Evolutionary conservation across 2,888 invertebrate genomes (phyloP).

Genomic region (Abrostola triplasia): DNA sequence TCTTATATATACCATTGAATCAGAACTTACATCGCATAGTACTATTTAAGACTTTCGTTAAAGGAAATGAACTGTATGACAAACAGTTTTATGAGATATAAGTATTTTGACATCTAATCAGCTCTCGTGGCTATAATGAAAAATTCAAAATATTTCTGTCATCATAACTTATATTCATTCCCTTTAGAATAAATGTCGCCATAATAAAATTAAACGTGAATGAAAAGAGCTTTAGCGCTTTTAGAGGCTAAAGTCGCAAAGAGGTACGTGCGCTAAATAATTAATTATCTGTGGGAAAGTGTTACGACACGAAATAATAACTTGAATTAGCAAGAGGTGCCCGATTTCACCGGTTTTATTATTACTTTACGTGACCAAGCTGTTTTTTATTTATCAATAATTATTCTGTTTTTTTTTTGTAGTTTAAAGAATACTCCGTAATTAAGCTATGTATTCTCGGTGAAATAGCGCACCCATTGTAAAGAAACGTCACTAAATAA

Average conservation of each 20-base stretch:
- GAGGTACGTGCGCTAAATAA: constrained; percentile 52
- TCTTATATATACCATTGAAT: not conserved
- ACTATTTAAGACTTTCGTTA: constrained; percentile 41
- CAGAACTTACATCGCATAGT: constrained; percentile 23
- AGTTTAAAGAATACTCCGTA: not conserved
- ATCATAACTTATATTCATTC: constrained; percentile 25
- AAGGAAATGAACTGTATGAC: constrained; percentile 40
- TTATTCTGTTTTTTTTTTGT: not conserved
- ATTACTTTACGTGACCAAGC: not conserved
- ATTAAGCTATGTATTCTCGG: constrained; percentile 10
- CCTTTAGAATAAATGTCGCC: constrained; percentile 29
- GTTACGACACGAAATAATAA: constrained; percentile 58
- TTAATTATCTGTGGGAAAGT: constrained; percentile 54
- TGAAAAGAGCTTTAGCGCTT: constrained; percentile 47
- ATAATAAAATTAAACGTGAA: constrained; percentile 52
- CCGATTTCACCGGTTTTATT: constrained; percentile 39
- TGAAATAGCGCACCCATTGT: constrained; percentile 51
- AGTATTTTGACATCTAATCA: not conserved
- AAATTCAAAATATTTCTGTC: not conserved
- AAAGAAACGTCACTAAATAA: constrained; percentile 54
- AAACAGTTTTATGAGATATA: not conserved
- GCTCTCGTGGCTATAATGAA: not conserved
- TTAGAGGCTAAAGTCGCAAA: constrained; percentile 45
- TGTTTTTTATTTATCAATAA: not conserved
- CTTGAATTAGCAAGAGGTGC: constrained; percentile 44